These are phyloP conservation scores for Sinosuthora webbiana DNA, from an alignment of 2,113 vertebrate genomes.

Conservation along the genomic window DNA sequence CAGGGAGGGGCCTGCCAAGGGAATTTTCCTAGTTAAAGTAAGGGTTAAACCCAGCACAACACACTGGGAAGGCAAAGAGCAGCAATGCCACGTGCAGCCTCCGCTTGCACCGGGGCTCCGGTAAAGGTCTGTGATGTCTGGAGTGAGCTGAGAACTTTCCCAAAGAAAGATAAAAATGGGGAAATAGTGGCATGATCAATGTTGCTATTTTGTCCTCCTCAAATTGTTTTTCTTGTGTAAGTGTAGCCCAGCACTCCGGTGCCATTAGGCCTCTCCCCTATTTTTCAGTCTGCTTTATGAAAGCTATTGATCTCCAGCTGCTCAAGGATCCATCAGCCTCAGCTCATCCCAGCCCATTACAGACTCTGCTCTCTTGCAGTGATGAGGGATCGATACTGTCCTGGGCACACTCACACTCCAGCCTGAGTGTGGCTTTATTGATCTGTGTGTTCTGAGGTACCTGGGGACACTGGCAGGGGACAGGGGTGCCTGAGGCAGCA, in stretches of 20 bases:
- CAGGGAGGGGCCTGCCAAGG: neutral
- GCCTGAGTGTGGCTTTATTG: neutral
- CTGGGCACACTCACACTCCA: neutral
- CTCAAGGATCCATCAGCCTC: conserved; percentile 16
- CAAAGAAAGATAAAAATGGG: neutral
- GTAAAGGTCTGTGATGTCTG: neutral
- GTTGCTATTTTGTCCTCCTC: conserved; percentile 27
- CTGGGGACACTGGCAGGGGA: neutral
- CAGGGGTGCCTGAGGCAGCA: neutral
- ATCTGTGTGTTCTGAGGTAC: neutral
- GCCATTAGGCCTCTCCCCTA: conserved; percentile 47
- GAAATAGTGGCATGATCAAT: conserved; percentile 47
- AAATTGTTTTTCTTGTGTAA: conserved; percentile 61
- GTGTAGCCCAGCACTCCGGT: conserved; percentile 16
- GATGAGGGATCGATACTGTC: neutral
- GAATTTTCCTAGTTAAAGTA: neutral
- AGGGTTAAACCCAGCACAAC: neutral
- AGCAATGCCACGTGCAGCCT: neutral
- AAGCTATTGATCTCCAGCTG: conserved; percentile 62
- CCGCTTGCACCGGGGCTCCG: neutral
- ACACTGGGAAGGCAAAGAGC: neutral
- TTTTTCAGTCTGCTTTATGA: conserved; percentile 70
- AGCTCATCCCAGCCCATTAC: conserved; percentile 27
- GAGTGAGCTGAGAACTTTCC: neutral
- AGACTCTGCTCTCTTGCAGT: neutral